Evolutionary conservation across 1,140 invertebrate genomes (phyloP), one percentile per base, ranked within the genome.

Genomic region (Caerostris extrusa): DNA sequence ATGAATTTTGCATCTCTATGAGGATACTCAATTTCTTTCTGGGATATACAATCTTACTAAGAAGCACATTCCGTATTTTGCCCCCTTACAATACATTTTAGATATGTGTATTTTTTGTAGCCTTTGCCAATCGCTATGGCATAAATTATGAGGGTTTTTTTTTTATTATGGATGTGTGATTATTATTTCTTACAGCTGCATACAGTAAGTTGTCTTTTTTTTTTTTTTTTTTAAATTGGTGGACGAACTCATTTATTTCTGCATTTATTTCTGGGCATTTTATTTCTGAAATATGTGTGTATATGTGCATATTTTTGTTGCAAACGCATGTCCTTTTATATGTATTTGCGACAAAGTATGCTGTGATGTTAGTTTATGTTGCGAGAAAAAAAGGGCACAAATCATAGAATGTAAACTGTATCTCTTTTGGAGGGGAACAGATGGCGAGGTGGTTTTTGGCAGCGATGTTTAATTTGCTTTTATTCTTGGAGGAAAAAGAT

Each of bases 71-170:
- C 10, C 17, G 12, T n/a, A n/a, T n/a, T n/a, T 61, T 61, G 12
- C 10, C 10, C 12, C 12, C 10, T n/a, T n/a, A n/a, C 10, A 85
- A 85, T 85, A 85, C 82, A 85, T 85, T 85, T 85, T 85, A 85
- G 82, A 85, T 85, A 85, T 71, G 50, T 57, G 17, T 67, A n/a
- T n/a, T 10, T 55, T 69, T 57, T 90, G 71, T 64, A 90, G 19
- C 17, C 64, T 10, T 58, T 69, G 88, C 88, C 88, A 90, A 90
- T 64, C 50, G 14, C 50, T 58, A 67, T 67, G 61, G 53, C 50
- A 67, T 64, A 88, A 88, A 67, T 60, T 88, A 3, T 14, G 14
- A 64, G 19, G 8, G n/a, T n/a, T 5, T 34, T 2, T 77, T 77
- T 77, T 19, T 19, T 77, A 3, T 53, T 17, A 14, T 14, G 12